Base-by-base conservation (phyloP, 2,797 vertebrate genomes). In the Mus caroli region DNA sequence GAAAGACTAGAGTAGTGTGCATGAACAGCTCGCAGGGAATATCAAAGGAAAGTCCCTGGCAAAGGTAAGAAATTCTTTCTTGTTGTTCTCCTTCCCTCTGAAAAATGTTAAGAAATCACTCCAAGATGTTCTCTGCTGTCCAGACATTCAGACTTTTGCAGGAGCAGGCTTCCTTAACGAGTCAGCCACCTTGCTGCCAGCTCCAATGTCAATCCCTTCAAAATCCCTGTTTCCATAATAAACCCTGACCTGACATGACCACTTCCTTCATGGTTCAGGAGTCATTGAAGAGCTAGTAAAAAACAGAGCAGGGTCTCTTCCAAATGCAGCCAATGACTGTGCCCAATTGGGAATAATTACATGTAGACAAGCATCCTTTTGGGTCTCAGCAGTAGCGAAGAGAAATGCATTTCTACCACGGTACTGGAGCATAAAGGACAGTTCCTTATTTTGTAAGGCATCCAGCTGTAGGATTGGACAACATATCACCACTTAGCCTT, bases 151-250 rank as follows among this genome's bases (percentile, higher is more conserved):
- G 40, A 0, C 3, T 93, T 91, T 96, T 76, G 19, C 64, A 58
- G 78, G 96, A 94, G 60, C 91, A 96, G 88, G n/a, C 89, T 79
- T 96, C 20, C 54, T 94, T 46, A 26, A 62, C 31, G 91, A 91
- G 62, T 90, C 75, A 88, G 69, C 56, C 15, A 14, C 78, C 76
- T 94, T 97, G 67, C 73, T 96, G 17, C 94, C 34, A 85, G 91
- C 88, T 93, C 75, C 92, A 50, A 0, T 1, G 54, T 64, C 91
- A 83, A n/a, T 84, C 13, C 58, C n/a, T 97, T 93, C 94, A 94
- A 87, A 97, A 60, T 85, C 78, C 77, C 89, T 94, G 89, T 91
- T 96, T 97, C 71, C 31, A 76, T 95, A 97, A 97, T 76, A 69
- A 96, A 60, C 69, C 50, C 60, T 96, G 83, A 92, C 94, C 84